Conservation (phyloP, 2,797 vertebrate genomes). For the Cygnus olor region DNA sequence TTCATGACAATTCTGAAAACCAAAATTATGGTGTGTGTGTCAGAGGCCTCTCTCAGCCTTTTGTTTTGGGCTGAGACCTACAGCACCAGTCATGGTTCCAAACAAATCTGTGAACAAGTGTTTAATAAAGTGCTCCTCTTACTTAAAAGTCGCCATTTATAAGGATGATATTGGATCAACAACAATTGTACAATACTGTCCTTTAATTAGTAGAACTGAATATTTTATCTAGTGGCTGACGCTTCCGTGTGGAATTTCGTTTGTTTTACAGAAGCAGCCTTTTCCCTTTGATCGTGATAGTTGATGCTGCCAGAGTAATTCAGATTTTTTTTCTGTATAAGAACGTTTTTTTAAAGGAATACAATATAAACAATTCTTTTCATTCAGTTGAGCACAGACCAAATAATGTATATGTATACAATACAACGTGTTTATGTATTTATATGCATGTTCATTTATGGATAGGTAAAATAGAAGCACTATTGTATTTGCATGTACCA, state of each 20-base stretch:
- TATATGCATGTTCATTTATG: rapidly evolving
- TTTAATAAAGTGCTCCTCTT: neutral
- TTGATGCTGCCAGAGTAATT: neutral
- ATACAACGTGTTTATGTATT: neutral
- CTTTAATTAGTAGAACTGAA: neutral
- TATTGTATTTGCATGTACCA: neutral
- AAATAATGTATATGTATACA: no score
- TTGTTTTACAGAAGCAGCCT: neutral
- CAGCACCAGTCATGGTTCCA: rapidly evolving
- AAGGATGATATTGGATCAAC: neutral
- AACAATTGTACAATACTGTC: neutral
- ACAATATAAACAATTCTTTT: neutral
- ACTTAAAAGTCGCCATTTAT: neutral
- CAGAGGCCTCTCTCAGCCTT: rapidly evolving
- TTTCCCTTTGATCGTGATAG: neutral
- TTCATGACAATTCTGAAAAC: neutral
- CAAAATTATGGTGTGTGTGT: neutral
- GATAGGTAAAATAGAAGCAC: neutral
- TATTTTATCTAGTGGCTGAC: neutral
- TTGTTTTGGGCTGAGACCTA: no score
- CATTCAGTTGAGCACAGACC: neutral
- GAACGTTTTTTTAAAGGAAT: neutral
- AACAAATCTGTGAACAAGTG: neutral
- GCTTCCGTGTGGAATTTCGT: rapidly evolving
- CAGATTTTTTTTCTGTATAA: neutral